These are phyloP conservation scores for Ridgeia piscesae DNA, from an alignment of 1,140 invertebrate species.

Conservation along the genomic window DNA sequence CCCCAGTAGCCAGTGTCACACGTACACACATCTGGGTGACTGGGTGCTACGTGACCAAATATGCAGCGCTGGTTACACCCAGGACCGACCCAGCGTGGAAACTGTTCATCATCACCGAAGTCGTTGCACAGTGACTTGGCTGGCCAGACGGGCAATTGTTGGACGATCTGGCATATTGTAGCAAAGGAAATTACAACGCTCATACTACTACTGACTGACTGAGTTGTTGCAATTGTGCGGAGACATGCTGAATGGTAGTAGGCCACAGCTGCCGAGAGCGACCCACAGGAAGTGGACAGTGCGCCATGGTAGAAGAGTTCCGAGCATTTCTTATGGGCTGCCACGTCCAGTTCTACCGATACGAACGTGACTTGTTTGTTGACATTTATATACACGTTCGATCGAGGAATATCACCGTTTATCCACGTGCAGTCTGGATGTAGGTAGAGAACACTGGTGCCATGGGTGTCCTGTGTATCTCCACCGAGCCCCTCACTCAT, in stretches of 20 bases:
- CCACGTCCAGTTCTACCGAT: not conserved
- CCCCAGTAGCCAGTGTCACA: slow-evolving; percentile 38
- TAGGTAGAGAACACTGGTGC: not conserved
- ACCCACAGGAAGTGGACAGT: not conserved
- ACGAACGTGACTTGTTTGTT: not conserved
- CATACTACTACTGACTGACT: not conserved
- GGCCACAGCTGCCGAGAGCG: not conserved
- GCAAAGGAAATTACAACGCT: not conserved
- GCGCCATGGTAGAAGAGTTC: not conserved
- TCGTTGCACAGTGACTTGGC: not conserved
- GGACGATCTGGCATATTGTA: not conserved
- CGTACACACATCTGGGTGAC: slow-evolving; percentile 24
- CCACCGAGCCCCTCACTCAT: not conserved
- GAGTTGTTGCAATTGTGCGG: not conserved
- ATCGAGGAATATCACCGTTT: not conserved
- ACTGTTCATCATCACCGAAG: not conserved
- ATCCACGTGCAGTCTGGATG: not conserved
- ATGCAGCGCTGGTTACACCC: slow-evolving; percentile 31
- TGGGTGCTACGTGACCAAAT: slow-evolving; percentile 31
- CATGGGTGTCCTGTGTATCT: not conserved
- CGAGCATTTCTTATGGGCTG: not conserved
- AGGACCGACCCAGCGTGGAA: not conserved
- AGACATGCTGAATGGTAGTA: not conserved
- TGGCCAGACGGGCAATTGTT: not conserved
- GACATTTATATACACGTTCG: not conserved